A percentile compares a stretch with the other conserved stretches of the same genome.
Conservation (phyloP, 2,113 vertebrate genomes). For the Lagenorhynchus albirostris region DNA sequence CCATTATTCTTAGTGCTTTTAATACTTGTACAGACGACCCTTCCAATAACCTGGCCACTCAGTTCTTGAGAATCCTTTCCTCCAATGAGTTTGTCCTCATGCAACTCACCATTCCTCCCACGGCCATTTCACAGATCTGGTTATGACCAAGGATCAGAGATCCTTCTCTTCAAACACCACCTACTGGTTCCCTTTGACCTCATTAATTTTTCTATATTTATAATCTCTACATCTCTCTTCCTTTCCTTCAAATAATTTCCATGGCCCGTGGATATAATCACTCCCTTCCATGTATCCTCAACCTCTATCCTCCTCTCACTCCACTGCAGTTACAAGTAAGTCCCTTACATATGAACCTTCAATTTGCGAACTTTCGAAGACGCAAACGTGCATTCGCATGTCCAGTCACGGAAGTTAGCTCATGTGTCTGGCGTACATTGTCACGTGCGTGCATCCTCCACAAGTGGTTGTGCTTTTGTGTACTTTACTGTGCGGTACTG, state of each 20-base stretch:
- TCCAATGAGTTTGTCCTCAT: not conserved
- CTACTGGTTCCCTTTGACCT: not conserved
- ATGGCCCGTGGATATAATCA: not conserved
- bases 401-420: too few relatives aligned
- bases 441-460: too few relatives aligned
- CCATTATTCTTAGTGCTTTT: not conserved
- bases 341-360: too few relatives aligned
- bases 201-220: not conserved
- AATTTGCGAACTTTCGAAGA: too few relatives aligned
- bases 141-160: not conserved
- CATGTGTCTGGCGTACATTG: too few relatives aligned
- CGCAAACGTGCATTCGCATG: too few relatives aligned
- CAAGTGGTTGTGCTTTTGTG: too few relatives aligned
- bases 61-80: too few relatives aligned
- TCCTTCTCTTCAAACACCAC: not conserved
- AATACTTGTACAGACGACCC: not conserved
- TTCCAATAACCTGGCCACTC: not conserved
- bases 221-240: accelerated
- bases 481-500: too few relatives aligned
- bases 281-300: not conserved
- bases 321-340: not conserved
- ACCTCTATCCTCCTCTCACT: not conserved
- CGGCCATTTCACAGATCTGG: not conserved
- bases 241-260: not conserved
- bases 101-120: not conserved